Conservation (phyloP, 2,888 invertebrate genomes). For the Phragmatobia fuliginosa region DNA sequence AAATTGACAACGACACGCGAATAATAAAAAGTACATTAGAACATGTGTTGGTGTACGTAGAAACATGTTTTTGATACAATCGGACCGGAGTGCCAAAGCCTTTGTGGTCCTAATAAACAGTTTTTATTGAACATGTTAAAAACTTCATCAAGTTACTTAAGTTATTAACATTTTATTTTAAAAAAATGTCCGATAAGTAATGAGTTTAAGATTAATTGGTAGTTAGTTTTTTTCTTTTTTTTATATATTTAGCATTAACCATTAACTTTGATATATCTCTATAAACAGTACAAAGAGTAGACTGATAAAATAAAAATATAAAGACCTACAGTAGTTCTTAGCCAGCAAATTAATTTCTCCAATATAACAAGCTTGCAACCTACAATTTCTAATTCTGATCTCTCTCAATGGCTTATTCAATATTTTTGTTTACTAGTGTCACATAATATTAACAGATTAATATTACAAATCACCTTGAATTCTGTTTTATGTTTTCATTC, state of each 20-base stretch:
- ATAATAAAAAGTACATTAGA: slow-evolving; percentile 40
- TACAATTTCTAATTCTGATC: neutral
- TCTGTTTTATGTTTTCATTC: neutral
- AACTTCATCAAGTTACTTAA: neutral
- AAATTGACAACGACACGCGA: slow-evolving; percentile 36
- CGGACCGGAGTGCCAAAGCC: neutral
- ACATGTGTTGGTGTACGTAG: neutral
- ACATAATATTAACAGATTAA: neutral
- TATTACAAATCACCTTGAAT: neutral
- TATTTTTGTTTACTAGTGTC: too few relatives aligned
- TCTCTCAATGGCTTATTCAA: neutral
- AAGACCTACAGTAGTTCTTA: neutral
- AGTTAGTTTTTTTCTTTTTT: too few relatives aligned
- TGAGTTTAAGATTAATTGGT: too few relatives aligned
- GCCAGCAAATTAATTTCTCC: too few relatives aligned
- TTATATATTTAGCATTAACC: too few relatives aligned
- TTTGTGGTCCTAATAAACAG: neutral
- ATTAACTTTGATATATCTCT: neutral
- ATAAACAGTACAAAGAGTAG: neutral
- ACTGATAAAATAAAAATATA: neutral
- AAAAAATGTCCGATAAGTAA: too few relatives aligned
- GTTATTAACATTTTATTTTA: neutral
- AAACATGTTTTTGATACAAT: neutral
- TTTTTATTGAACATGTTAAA: neutral
- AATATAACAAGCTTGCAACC: too few relatives aligned